Conservation (phyloP, 2,113 vertebrate genomes). For the Tor tambroides region DNA sequence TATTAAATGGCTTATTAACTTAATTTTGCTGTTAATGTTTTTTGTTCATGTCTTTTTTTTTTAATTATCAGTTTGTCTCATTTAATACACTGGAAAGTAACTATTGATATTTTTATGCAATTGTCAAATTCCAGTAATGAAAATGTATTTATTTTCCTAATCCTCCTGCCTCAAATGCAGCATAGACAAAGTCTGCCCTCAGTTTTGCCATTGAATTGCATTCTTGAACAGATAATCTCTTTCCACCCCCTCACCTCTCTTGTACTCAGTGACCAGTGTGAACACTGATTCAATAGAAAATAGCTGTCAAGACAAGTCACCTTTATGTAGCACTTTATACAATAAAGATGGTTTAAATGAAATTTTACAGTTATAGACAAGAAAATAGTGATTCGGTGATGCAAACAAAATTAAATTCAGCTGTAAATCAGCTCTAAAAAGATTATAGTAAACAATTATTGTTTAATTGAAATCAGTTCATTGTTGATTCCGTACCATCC, state of each 20-base stretch:
- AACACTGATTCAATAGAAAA: slow-evolving; percentile 4
- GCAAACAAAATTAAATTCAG: neutral
- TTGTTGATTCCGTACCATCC: neutral
- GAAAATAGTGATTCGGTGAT: neutral
- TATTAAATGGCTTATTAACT: no score
- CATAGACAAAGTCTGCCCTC: slow-evolving; percentile 4
- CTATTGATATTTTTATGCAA: neutral
- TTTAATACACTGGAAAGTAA: neutral
- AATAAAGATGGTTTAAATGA: neutral
- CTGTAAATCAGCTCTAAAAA: neutral
- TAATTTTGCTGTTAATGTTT: no score
- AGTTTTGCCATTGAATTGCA: slow-evolving; percentile 15
- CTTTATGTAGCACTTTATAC: neutral
- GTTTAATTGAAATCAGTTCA: neutral
- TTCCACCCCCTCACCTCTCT: slow-evolving; percentile 28
- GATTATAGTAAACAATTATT: neutral
- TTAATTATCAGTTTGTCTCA: neutral
- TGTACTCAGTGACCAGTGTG: slow-evolving; percentile 14
- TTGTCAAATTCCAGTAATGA: neutral
- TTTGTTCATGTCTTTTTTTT: neutral
- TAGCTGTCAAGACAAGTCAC: neutral
- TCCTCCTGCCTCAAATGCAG: neutral
- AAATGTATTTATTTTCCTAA: neutral
- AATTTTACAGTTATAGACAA: neutral
- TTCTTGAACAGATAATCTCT: slow-evolving; percentile 38